phyloP scores from a whole-genome alignment of 2,113 vertebrate species.

The Hassar affinis region DNA sequence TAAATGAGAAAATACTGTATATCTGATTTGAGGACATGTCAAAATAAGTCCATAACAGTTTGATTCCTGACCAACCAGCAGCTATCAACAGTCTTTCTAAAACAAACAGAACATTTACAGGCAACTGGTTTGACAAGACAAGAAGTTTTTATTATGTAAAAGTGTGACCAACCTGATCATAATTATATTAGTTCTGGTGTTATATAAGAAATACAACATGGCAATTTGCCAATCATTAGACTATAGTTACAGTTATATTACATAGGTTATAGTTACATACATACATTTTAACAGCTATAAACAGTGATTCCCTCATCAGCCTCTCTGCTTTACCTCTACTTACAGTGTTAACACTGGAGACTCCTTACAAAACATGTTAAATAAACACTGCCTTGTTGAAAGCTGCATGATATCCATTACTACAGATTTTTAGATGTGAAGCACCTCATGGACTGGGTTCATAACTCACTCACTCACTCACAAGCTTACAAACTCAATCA shows the following conservation, averaged over 20 bases:
- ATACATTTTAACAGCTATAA: neutral
- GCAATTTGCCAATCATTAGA: neutral
- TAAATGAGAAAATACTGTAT: neutral
- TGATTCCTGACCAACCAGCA: neutral
- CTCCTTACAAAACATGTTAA: neutral
- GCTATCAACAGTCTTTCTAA: neutral
- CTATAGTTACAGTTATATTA: too few species aligned
- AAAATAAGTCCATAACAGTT: neutral
- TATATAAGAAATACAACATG: neutral
- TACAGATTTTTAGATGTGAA: neutral
- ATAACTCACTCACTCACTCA: too few species aligned
- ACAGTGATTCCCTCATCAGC: neutral
- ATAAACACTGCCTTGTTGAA: neutral
- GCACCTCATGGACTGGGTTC: too few species aligned
- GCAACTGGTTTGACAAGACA: neutral
- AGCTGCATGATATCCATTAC: neutral
- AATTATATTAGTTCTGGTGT: neutral
- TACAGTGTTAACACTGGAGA: neutral
- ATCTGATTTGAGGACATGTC: neutral
- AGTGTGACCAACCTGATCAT: too few species aligned
- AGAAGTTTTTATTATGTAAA: too few species aligned
- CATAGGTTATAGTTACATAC: neutral
- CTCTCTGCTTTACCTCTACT: neutral
- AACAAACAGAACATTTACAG: neutral
- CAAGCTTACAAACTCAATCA: too few species aligned